Conservation (phyloP, 2,113 vertebrate species). For the Muscicapa adusta region DNA sequence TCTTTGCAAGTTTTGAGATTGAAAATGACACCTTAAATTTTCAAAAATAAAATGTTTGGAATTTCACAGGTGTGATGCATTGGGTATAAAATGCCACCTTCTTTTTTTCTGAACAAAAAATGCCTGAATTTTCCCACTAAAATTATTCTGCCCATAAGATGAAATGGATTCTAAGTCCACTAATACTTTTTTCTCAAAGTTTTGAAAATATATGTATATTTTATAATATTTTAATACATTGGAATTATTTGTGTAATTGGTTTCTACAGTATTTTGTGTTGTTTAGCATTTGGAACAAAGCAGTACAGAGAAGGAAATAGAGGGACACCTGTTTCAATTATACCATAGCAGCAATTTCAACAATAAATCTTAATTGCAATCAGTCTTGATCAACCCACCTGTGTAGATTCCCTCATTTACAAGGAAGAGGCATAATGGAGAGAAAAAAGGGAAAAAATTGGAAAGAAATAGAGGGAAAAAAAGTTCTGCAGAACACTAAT, state of each 20-base stretch:
- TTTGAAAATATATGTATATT: background rate
- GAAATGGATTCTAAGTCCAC: background rate
- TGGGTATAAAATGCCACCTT: background rate
- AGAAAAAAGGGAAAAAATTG: background rate
- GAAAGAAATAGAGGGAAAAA: background rate
- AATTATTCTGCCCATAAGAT: background rate
- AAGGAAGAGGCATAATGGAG: background rate
- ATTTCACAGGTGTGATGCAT: background rate
- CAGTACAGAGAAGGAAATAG: background rate
- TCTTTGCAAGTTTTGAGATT: background rate
- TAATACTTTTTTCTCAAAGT: background rate
- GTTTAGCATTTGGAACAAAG: conserved; percentile 26
- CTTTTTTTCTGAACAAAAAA: background rate
- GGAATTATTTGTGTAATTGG: background rate
- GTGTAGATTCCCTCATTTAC: background rate
- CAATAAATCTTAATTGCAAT: conserved; percentile 60
- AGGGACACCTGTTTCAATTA: conserved; percentile 58
- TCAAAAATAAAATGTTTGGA: background rate
- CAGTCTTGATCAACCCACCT: conserved; percentile 57
- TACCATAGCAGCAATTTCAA: background rate
- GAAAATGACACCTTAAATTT: background rate
- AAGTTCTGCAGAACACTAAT: background rate
- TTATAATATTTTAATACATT: background rate
- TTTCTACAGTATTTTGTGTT: conserved; percentile 12
- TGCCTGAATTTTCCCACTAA: background rate